Percentiles rank a stretch among this genome's conserved stretches.
phyloP scores from a whole-genome alignment of 1,140 invertebrate genomes.

The Trachelipus rathkii region DNA sequence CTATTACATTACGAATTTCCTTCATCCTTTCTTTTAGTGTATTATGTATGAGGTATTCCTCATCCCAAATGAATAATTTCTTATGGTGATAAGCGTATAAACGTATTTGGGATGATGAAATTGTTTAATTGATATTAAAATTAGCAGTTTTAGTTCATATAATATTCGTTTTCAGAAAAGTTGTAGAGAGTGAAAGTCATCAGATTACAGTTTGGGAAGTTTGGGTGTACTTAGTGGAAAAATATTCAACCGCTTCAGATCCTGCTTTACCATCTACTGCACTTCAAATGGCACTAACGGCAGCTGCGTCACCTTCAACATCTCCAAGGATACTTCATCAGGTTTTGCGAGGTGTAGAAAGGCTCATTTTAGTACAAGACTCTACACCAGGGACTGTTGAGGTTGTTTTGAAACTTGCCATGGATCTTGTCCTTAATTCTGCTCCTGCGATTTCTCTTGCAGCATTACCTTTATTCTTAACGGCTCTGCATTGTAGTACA shows the following conservation, averaged over 20 bases:
- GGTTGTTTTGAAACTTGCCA: conserved; percentile 66
- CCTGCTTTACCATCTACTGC: conserved; percentile 51
- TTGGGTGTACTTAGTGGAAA: conserved; percentile 65
- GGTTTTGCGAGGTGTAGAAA: conserved; percentile 64
- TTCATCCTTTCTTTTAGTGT: no score
- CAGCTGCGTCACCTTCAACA: conserved; percentile 32
- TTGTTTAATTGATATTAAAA: no score
- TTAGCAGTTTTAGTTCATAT: background rate
- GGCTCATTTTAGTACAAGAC: conserved; percentile 61
- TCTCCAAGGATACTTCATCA: conserved; percentile 46
- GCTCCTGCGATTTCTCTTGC: conserved; percentile 65
- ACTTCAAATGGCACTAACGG: conserved; percentile 46
- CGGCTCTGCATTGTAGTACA: conserved; percentile 57
- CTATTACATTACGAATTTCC: no score
- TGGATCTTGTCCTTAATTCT: conserved; percentile 65
- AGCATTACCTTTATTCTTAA: conserved; percentile 68
- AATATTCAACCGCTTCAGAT: conserved; percentile 50
- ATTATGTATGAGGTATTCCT: no score
- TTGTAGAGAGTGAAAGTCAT: conserved; percentile 50
- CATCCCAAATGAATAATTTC: no score
- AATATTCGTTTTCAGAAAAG: conserved; percentile 35
- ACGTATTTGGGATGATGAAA: no score
- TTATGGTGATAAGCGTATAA: no score
- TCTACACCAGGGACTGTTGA: conserved; percentile 60
- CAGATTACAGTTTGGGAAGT: conserved; percentile 63